phyloP scores from a whole-genome alignment of 2,113 vertebrate species.

The Myrmecobius fasciatus region DNA sequence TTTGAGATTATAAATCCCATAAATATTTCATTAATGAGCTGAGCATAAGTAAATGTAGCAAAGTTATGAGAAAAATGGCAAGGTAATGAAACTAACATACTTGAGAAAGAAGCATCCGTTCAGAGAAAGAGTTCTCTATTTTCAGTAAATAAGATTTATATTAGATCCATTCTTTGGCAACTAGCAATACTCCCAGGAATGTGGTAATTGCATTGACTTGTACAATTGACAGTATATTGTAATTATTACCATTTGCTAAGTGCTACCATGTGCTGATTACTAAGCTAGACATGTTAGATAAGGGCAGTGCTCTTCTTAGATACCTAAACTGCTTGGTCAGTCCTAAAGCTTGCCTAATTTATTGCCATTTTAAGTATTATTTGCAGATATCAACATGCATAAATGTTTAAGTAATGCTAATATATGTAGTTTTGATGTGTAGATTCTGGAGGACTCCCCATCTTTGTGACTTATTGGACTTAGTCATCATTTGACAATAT shows the following conservation, averaged over 20 bases:
- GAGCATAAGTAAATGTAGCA: constrained; percentile 30
- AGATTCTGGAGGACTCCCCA: too few relatives aligned
- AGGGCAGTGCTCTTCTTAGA: neutral
- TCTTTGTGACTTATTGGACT: too few relatives aligned
- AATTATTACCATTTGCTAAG: neutral
- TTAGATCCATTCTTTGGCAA: constrained; percentile 32
- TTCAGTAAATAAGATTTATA: constrained; percentile 34
- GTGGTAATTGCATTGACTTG: constrained; percentile 35
- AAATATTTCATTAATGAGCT: constrained; percentile 56
- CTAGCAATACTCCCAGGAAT: constrained; percentile 33
- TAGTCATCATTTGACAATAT: neutral
- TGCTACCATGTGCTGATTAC: neutral
- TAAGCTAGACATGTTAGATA: neutral
- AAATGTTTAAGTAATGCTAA: neutral
- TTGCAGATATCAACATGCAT: neutral
- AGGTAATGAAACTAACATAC: neutral
- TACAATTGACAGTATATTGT: neutral
- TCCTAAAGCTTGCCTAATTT: neutral
- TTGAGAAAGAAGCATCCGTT: neutral
- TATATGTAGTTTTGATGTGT: neutral
- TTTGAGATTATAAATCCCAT: neutral
- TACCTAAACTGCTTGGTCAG: neutral
- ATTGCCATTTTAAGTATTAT: neutral
- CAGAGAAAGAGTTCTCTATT: neutral
- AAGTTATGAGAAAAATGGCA: constrained; percentile 8